phyloP scores from a whole-genome alignment of 2,113 vertebrate species.

The Glaucomys volans region DNA sequence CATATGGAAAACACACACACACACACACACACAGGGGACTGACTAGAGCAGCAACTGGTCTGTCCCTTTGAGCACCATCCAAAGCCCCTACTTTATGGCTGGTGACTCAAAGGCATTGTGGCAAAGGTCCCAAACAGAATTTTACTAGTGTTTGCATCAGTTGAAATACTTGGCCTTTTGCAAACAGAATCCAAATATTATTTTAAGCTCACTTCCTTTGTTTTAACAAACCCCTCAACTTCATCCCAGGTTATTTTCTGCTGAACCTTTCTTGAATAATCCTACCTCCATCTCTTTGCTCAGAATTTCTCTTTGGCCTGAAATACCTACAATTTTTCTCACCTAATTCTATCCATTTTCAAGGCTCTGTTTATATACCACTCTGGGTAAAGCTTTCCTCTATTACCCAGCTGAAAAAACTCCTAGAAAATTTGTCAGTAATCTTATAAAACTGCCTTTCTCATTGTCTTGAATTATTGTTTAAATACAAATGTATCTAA shows the following conservation, averaged over 20 bases:
- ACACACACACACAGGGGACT: not conserved
- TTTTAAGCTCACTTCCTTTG: not conserved
- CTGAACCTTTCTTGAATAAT: not conserved
- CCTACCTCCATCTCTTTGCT: not conserved
- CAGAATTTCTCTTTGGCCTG: not conserved
- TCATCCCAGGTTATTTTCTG: not conserved
- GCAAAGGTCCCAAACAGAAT: not conserved
- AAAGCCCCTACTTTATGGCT: not conserved
- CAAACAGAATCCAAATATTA: not conserved
- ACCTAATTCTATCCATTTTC: not conserved
- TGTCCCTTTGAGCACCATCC: not conserved
- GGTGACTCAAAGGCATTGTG: not conserved
- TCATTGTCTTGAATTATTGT: not conserved
- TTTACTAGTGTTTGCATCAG: not conserved
- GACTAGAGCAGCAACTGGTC: not conserved
- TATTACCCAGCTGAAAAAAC: not conserved
- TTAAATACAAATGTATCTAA: conserved; percentile 10
- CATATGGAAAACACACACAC: not conserved
- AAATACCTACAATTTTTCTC: not conserved
- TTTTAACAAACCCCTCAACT: not conserved
- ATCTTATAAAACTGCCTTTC: not conserved
- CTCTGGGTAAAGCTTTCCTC: not conserved
- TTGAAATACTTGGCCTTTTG: not conserved
- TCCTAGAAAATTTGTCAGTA: not conserved
- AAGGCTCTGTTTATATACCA: not conserved